These are phyloP conservation scores for Cataglyphis cursor DNA, from an alignment of 2,888 invertebrate genomes.

Conservation along the genomic window DNA sequence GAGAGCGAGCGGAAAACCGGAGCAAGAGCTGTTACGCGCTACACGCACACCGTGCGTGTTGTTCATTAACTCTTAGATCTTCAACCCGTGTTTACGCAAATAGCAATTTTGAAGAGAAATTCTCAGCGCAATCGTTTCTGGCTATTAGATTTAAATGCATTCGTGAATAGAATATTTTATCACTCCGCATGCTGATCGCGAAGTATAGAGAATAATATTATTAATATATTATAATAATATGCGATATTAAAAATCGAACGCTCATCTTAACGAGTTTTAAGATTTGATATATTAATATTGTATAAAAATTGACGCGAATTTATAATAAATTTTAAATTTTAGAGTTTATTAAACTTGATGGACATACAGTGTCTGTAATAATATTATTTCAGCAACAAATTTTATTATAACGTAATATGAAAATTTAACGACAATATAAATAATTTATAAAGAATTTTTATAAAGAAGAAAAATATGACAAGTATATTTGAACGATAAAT, in stretches of 20 bases:
- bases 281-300: background rate
- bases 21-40: slow-evolving; percentile 40
- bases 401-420: background rate
- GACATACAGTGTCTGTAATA: background rate
- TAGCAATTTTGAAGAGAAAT: slow-evolving; percentile 24
- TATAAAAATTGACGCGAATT: background rate
- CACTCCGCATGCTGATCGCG: background rate
- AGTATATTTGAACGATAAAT: slow-evolving; percentile 1
- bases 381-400: background rate
- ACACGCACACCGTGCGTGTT: slow-evolving; percentile 31
- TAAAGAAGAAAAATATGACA: background rate
- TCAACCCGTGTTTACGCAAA: slow-evolving; percentile 31
- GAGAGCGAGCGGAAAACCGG: slow-evolving; percentile 37
- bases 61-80: slow-evolving; percentile 67
- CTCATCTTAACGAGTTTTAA: background rate
- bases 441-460: no score
- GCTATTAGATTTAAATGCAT: background rate
- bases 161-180: background rate
- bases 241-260: background rate
- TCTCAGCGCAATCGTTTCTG: background rate
- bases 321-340: background rate
- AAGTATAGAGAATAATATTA: background rate
- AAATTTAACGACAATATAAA: background rate
- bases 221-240: background rate
- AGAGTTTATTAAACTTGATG: background rate